phyloP scores from a whole-genome alignment of 2,797 vertebrate genomes.

The Phrynocephalus guinanensis region DNA sequence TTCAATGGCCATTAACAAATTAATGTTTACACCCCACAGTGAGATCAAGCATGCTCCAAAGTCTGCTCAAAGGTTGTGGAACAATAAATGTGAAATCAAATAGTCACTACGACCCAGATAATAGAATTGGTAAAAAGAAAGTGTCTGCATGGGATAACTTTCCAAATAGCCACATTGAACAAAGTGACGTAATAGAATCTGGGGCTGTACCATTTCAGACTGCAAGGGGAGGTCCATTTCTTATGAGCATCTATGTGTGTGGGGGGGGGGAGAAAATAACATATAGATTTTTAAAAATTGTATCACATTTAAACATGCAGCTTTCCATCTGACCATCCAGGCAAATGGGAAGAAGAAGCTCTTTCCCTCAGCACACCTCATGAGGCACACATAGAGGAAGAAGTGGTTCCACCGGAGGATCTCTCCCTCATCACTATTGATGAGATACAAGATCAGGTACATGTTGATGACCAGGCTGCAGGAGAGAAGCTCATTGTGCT shows the following conservation, averaged over 20 bases:
- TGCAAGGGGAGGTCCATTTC: neutral
- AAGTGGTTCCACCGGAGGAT: too few species aligned
- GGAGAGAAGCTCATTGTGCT: too few species aligned
- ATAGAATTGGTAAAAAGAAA: constrained; percentile 29
- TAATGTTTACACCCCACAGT: neutral
- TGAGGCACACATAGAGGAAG: too few species aligned
- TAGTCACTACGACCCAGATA: constrained; percentile 27
- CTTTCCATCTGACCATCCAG: neutral
- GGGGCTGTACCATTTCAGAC: neutral
- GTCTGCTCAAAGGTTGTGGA: constrained; percentile 4
- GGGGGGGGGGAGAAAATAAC: neutral
- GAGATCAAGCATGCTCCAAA: constrained; percentile 40
- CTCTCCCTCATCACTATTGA: too few species aligned
- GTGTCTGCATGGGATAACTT: constrained; percentile 24
- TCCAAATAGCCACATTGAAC: neutral
- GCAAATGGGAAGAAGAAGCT: too few species aligned
- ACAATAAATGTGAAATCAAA: constrained; percentile 56
- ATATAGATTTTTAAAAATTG: neutral
- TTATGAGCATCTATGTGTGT: neutral
- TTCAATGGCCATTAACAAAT: constrained; percentile 50
- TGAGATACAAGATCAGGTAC: too few species aligned
- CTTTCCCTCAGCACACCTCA: too few species aligned
- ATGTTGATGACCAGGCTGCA: too few species aligned
- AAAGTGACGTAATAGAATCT: neutral
- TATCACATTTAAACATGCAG: neutral